Percentiles rank a stretch among this genome's conserved stretches.
Conservation (phyloP, 2,888 invertebrate species). For the Lasioglossum vierecki region DNA sequence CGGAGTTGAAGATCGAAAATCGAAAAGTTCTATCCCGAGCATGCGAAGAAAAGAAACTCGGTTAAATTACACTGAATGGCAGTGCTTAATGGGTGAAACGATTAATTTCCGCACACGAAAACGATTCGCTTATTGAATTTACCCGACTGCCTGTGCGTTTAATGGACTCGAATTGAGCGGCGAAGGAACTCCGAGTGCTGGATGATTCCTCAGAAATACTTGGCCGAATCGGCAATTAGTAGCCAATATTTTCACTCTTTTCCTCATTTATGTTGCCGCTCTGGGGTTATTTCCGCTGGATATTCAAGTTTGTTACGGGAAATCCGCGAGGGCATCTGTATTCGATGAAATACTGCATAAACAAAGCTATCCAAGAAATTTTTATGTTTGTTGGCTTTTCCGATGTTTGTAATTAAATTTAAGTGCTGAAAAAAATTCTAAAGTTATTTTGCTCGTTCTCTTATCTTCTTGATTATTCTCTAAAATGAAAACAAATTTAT, state of each 20-base stretch:
- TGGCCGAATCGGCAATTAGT: conserved; percentile 49
- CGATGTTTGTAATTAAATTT: too few species aligned
- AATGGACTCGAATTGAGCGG: conserved; percentile 50
- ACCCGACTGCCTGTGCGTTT: conserved; percentile 52
- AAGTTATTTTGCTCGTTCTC: too few species aligned
- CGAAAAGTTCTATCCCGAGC: conserved; percentile 16
- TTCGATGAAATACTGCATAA: not conserved
- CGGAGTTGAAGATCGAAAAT: not conserved
- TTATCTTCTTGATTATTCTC: too few species aligned
- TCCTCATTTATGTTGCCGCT: not conserved
- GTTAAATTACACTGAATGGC: conserved; percentile 53
- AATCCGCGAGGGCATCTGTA: not conserved
- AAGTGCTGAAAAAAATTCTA: too few species aligned
- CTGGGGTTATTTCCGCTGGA: not conserved
- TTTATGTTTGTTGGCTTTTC: not conserved
- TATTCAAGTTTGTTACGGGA: not conserved
- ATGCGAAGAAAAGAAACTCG: conserved; percentile 49
- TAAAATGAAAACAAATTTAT: too few species aligned
- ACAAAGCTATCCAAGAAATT: not conserved
- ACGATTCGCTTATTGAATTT: conserved; percentile 60
- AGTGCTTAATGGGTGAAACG: conserved; percentile 58
- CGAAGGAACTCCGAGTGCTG: conserved; percentile 34
- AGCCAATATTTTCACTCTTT: conserved; percentile 40
- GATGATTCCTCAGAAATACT: conserved; percentile 56
- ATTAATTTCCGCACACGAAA: conserved; percentile 57